These are phyloP conservation scores for Pinna nobilis DNA, from an alignment of 1,140 invertebrate species.

Conservation along the genomic window DNA sequence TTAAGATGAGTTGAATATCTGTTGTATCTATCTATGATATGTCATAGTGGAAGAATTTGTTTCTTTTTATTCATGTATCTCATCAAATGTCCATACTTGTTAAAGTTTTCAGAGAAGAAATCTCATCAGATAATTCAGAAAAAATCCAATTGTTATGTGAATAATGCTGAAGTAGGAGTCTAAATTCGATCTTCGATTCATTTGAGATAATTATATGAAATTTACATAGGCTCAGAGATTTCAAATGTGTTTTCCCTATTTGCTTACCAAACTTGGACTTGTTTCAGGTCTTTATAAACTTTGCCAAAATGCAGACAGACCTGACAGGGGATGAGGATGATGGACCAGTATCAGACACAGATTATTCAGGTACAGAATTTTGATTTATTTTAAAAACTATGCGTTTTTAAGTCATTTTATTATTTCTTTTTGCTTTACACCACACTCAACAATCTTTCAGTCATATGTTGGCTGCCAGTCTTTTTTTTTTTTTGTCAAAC, in stretches of 20 bases:
- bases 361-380: not conserved
- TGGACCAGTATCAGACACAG: not conserved
- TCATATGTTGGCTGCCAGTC: not conserved
- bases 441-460: no score
- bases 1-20: no score
- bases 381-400: not conserved
- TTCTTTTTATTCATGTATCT: no score
- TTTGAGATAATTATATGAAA: no score
- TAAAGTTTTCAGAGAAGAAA: not conserved
- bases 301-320: conserved; percentile 74
- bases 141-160: not conserved
- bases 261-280: not conserved
- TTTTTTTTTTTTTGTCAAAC: not conserved
- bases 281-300: conserved; percentile 76
- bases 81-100: no score
- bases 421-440: no score
- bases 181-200: no score
- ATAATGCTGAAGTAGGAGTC: no score
- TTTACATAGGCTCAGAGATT: no score
- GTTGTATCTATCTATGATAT: no score
- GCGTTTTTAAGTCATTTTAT: not conserved
- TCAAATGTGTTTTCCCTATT: not conserved
- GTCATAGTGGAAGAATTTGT: no score
- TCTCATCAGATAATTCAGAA: not conserved
- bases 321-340: conserved; percentile 38